Base-by-base conservation (phyloP, 2,888 invertebrate genomes). In the Falcaria lacertinaria region DNA sequence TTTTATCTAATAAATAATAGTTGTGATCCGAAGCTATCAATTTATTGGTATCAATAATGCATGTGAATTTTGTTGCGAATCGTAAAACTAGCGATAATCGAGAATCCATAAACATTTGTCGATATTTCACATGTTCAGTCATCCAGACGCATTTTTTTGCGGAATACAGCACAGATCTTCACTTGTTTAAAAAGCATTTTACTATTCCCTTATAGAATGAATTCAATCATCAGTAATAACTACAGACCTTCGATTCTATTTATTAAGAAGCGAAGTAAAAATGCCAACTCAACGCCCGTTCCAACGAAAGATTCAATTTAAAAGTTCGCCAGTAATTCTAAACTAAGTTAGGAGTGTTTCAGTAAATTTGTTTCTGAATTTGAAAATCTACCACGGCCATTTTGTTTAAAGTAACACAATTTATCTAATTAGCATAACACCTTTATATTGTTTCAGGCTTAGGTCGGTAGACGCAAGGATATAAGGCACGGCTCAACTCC, bases 341-440 rank as follows among this genome's bases (percentile, higher is more conserved):
- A 63, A 63, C 58, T 53, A 39, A 60, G 57, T 62, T 61, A 49
- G 13, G 50, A 49, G 49, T 49, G 48, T 43, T 57, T 42, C 41
- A 39, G 50, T 60, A 60, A 58, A 54, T 37, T 62, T 60, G 54
- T 57, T 60, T 39, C 45, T 16, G 44, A 43, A 47, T 52, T 55
- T 50, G 37, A 47, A 49, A 58, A 58, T 56, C 50, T 50, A 42
- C 45, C 46, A 44, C 48, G 40, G 44, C 41, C 40, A 45, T 53
- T 52, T 50, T 39, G 41, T 44, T 48, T 51, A 46, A 48, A 53
- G 53, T 50, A 46, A 51, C 51, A 57, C 50, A 43, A 47, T 43
- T 43, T 43, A 42, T 49, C n/a, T 33, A 48, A 42, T 47, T 45
- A 32, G 37, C 15, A n/a, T 15, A 42, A 38, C 33, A 42, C 38